These are phyloP conservation scores for Fundulus diaphanus DNA, from an alignment of 2,797 vertebrate genomes.

Conservation along the genomic window DNA sequence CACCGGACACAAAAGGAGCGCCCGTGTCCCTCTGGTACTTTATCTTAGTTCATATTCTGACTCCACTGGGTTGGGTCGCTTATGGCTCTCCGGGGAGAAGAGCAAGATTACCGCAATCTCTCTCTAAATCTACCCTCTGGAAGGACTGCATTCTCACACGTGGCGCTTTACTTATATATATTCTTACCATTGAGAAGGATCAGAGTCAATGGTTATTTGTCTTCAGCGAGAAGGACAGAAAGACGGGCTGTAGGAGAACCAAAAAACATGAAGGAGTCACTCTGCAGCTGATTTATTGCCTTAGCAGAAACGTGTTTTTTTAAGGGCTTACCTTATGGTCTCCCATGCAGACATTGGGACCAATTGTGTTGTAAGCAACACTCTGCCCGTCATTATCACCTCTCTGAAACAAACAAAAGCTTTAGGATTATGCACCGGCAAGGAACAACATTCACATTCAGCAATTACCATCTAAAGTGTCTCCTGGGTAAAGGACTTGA, in stretches of 20 bases:
- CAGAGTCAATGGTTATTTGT: slow-evolving; percentile 69
- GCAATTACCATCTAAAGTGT: not conserved
- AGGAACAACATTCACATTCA: not conserved
- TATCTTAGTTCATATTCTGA: slow-evolving; percentile 73
- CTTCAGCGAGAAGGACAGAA: slow-evolving; percentile 82
- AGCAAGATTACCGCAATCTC: slow-evolving; percentile 65
- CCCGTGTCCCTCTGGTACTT: slow-evolving; percentile 64
- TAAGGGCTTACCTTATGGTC: slow-evolving; percentile 84
- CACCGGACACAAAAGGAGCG: slow-evolving; percentile 71
- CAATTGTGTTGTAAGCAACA: slow-evolving; percentile 81
- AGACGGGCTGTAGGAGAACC: slow-evolving; percentile 77
- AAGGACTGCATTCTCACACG: slow-evolving; percentile 13
- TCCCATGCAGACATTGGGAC: slow-evolving; percentile 85
- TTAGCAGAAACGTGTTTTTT: not conserved
- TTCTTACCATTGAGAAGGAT: slow-evolving; percentile 62
- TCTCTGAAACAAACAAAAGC: slow-evolving; percentile 50
- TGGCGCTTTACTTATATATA: slow-evolving; percentile 12
- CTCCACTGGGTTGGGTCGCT: slow-evolving; percentile 53
- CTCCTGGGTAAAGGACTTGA: not conserved
- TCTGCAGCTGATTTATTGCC: not conserved
- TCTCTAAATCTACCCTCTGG: slow-evolving; percentile 36
- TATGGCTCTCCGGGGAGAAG: slow-evolving; percentile 69
- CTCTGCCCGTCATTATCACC: slow-evolving; percentile 58
- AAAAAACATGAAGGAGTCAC: slow-evolving; percentile 27
- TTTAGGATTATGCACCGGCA: not conserved